Base-by-base conservation (phyloP, 2,888 invertebrate species). In the Liopterus haemorrhoidalis region DNA sequence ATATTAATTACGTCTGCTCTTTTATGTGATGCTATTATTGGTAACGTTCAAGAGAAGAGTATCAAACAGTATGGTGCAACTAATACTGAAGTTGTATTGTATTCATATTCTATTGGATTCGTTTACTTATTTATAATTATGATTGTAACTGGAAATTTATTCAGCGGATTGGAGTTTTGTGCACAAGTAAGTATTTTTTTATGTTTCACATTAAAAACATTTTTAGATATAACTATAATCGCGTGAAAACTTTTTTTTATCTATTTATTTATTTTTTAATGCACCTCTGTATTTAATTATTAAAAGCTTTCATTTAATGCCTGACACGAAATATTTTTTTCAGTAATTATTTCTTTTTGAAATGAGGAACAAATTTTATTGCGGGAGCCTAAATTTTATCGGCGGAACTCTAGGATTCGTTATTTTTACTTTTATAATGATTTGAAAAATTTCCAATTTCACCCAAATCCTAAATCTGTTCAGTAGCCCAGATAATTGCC, bases 21-120 rank as follows among this genome's bases (percentile, higher is more conserved):
- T 38, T 69, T 94, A 2, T 95, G 94, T 59, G 96, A 97, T 69
- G 96, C 96, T 0, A 78, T 88, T 6, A 95, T 97, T 52, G 96
- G 96, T 14, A 97, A 97, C 70, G 86, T 95, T 0, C 96, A 97
- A 69, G 96, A 97, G 66, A 94, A 94, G 64, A 83, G 85, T 0
- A 92, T 97, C 86, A 88, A 86, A 58, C 78, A 79, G 49, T 77
- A 83, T 62, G 78, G 81, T 50, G 91, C 91, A 0, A 73, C 84
- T 0, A 94, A 91, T 66, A 85, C 87, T 51, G 95, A 96, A 75
- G 85, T 96, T 35, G 93, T 92, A 1, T 75, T 91, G 41, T 94
- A 91, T 63, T 95, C 95, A 0, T 96, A 95, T 66, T 80, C 82
- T 0, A 78, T 96, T 54, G 96, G 91, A 3, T 87, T 87, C 61